phyloP scores from a whole-genome alignment of 2,113 vertebrate genomes.

The Gambusia holbrooki region DNA sequence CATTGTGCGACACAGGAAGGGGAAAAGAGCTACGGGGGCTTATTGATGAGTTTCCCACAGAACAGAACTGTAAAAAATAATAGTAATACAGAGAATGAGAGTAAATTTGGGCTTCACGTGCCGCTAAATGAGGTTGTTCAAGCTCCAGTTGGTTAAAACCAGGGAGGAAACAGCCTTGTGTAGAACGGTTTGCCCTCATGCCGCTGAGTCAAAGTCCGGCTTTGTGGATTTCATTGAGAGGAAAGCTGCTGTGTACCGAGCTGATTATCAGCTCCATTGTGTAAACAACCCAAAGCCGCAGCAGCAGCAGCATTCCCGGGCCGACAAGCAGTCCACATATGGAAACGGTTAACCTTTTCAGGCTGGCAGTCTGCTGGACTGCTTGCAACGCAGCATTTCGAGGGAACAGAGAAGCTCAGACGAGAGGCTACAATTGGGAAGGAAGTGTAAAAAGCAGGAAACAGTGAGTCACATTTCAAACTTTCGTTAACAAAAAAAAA shows the following conservation, averaged over 20 bases:
- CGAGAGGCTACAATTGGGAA: background rate
- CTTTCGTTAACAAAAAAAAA: background rate
- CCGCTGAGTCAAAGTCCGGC: background rate
- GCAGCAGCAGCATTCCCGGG: conserved; percentile 47
- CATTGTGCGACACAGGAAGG: conserved; percentile 18
- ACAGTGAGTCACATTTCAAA: background rate
- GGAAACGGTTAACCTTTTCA: conserved; percentile 58
- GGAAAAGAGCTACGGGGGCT: background rate
- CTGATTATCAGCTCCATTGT: conserved; percentile 14
- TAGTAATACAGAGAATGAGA: too few relatives aligned
- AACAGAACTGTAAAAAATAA: background rate
- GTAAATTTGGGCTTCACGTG: background rate
- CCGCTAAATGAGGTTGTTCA: background rate
- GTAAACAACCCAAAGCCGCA: conserved; percentile 51
- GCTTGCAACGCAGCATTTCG: background rate
- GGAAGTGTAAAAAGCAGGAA: conserved; percentile 3
- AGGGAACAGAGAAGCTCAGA: background rate
- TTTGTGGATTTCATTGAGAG: background rate
- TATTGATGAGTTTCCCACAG: background rate
- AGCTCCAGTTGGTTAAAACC: background rate
- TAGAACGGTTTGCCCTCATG: background rate
- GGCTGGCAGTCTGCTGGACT: conserved; percentile 25
- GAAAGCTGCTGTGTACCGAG: background rate
- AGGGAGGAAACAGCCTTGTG: background rate
- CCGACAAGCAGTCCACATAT: conserved; percentile 35